Base-by-base conservation (phyloP, 2,888 invertebrate genomes). In the Apamea anceps region DNA sequence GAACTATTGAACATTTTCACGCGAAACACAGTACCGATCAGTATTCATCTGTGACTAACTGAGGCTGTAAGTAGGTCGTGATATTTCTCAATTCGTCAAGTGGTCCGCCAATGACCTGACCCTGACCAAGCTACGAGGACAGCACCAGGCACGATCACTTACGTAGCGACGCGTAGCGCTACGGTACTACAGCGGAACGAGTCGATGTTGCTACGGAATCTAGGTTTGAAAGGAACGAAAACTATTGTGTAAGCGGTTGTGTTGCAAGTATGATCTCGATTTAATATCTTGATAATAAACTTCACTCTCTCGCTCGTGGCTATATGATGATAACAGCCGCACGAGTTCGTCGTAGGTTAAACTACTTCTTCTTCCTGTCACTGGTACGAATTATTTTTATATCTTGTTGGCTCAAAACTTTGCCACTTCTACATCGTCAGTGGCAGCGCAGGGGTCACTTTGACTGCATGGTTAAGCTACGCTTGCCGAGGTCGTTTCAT, bases 101-200 rank as follows among this genome's bases (percentile, higher is more conserved):
- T 75, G 60, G 51, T 28, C n/a, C 72, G 83, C 63, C 71, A 87
- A 45, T 84, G 87, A 80, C 84, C 81, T 51, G 62, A 45, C 84
- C 87, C 32, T 87, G 86, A 80, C 81, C 81, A 63, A 18, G 3
- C 54, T 77, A 32, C 48, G 83, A 75, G 85, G 76, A 80, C 76
- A 65, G 21, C 28, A 37, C 13, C 21, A 72, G 51, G 0, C 66
- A 37, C 77, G 79, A 75, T 66, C 68, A 62, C 72, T 80, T 77
- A 68, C 76, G 79, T 67, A 76, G 82, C 72, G 12, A n/a, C 37
- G 60, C 63, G 81, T 72, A 73, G 68, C 67, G 60, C 63, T 77
- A 70, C 25, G 72, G 0, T 8, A 25, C 63, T 51, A 48, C 25
- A 57, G 8, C 13, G n/a, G 25, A 42, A n/a, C 2, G 4, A 0